phyloP scores from a whole-genome alignment of 2,113 vertebrate species.

The Ammodytes dubius region DNA sequence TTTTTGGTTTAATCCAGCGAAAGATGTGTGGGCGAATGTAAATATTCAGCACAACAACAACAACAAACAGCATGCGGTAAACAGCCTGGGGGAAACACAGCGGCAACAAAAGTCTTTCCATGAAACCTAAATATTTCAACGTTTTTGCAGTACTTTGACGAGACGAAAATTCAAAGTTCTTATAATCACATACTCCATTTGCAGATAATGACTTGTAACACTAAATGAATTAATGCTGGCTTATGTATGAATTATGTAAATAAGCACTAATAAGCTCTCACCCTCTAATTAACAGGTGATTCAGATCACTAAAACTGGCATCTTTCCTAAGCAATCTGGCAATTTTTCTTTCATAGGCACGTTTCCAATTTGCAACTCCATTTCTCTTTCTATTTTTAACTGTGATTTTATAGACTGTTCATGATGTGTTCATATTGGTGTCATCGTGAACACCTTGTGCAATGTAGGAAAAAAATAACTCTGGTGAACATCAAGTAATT shows the following conservation, averaged over 20 bases:
- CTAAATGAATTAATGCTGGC: neutral
- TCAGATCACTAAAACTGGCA: neutral
- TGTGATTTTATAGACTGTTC: neutral
- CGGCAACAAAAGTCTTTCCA: slow-evolving; percentile 40
- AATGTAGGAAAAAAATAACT: neutral
- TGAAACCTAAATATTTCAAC: slow-evolving; percentile 14
- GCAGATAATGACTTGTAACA: slow-evolving; percentile 4
- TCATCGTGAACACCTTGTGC: neutral
- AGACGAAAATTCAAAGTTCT: slow-evolving; percentile 4
- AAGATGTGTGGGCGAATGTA: slow-evolving; percentile 65
- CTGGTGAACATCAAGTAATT: neutral
- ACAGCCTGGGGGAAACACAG: slow-evolving; percentile 52
- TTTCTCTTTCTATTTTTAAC: neutral
- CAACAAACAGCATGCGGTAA: slow-evolving; percentile 64
- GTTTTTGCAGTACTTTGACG: slow-evolving; percentile 8
- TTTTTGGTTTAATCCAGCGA: slow-evolving; percentile 73
- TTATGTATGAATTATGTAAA: neutral
- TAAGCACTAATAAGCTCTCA: neutral
- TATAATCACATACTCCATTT: neutral
- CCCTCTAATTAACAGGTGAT: neutral
- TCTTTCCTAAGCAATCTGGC: neutral
- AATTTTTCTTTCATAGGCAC: neutral
- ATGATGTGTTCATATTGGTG: neutral
- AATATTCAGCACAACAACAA: slow-evolving; percentile 67
- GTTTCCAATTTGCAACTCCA: neutral